Percentiles rank a stretch among this genome's conserved stretches.
Evolutionary conservation across 2,888 invertebrate genomes (phyloP).

Genomic region (Carabus problematicus): DNA sequence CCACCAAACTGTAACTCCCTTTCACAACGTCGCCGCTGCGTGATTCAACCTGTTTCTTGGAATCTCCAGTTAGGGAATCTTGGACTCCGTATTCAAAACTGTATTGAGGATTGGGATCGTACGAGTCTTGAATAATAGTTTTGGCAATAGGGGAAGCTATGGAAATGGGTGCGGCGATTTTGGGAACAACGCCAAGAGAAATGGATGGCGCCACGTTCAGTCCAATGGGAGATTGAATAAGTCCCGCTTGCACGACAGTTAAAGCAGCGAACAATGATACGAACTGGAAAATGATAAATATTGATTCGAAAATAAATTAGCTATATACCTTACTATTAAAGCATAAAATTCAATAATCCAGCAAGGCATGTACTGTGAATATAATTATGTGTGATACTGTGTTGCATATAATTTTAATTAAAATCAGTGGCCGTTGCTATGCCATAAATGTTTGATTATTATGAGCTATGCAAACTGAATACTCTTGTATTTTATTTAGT

Average conservation of each 20-base stretch:
- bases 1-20: constrained; percentile 65
- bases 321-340: neutral
- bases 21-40: constrained; percentile 69
- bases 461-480: too few relatives aligned
- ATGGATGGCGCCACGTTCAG: constrained; percentile 47
- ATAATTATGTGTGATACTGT: too few relatives aligned
- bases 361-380: too few relatives aligned
- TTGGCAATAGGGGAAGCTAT: constrained; percentile 38
- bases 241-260: constrained; percentile 43
- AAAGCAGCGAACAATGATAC: constrained; percentile 42
- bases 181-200: constrained; percentile 53
- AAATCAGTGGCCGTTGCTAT: too few relatives aligned
- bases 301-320: neutral
- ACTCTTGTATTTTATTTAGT: too few relatives aligned
- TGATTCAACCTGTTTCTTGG: constrained; percentile 68
- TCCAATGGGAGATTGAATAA: constrained; percentile 24
- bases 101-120: constrained; percentile 62
- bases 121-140: constrained; percentile 49
- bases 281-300: constrained; percentile 35
- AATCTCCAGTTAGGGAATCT: constrained; percentile 65
- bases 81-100: constrained; percentile 66
- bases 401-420: too few relatives aligned
- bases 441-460: too few relatives aligned
- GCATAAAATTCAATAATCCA: neutral
- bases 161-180: constrained; percentile 44